Conservation (phyloP, 2,888 invertebrate genomes). For the Steromphala cineraria region DNA sequence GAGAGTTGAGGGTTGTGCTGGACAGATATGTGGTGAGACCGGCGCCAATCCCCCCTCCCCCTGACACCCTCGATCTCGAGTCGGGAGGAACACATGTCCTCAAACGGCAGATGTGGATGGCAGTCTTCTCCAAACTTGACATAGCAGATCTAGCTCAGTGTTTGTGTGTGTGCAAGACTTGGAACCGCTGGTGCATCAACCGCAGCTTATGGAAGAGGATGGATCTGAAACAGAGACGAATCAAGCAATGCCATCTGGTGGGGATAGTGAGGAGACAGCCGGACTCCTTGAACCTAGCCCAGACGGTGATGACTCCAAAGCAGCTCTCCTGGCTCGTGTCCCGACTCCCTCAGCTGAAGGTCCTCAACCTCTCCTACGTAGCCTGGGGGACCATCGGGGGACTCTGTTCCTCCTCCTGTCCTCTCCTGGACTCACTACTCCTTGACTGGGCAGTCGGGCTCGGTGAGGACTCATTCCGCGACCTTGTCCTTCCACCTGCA, state of each 20-base stretch:
- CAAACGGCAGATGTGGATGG: conserved; percentile 72
- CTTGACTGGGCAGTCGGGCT: conserved; percentile 90
- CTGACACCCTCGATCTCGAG: conserved; percentile 53
- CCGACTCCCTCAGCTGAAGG: conserved; percentile 88
- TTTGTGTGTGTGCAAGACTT: conserved; percentile 88
- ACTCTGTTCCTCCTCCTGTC: conserved; percentile 87
- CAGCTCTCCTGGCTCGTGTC: conserved; percentile 95
- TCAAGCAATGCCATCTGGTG: conserved; percentile 84
- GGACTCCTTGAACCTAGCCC: conserved; percentile 87
- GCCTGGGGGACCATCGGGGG: conserved; percentile 86
- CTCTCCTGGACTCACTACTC: conserved; percentile 84
- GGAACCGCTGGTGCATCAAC: conserved; percentile 90
- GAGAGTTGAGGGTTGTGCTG: conserved; percentile 36
- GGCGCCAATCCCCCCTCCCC: conserved; percentile 64
- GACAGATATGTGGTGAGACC: conserved; percentile 68
- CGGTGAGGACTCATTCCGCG: conserved; percentile 88
- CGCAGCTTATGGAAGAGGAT: conserved; percentile 89
- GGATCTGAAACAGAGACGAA: conserved; percentile 83
- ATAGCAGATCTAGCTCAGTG: conserved; percentile 79
- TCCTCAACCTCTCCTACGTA: conserved; percentile 84
- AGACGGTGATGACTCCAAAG: conserved; percentile 90
- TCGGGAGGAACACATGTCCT: conserved; percentile 62
- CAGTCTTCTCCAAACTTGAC: conserved; percentile 75
- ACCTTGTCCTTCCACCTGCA: conserved; percentile 90
- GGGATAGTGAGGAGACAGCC: conserved; percentile 94